phyloP scores from a whole-genome alignment of 2,113 vertebrate species.

The Serilophus lunatus region DNA sequence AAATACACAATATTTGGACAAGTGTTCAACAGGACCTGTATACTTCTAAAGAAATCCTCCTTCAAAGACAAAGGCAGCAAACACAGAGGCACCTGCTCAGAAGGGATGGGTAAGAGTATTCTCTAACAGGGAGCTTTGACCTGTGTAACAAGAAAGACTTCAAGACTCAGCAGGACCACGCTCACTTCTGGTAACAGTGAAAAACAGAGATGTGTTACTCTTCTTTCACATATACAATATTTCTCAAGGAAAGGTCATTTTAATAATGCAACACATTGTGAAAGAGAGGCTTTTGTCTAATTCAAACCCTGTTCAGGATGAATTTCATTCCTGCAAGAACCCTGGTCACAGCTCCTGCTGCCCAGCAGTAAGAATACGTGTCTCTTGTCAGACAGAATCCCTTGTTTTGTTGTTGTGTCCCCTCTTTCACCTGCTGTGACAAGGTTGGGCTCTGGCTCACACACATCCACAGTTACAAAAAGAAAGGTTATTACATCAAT shows the following conservation, averaged over 20 bases:
- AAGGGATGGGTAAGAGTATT: neutral
- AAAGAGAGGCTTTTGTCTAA: neutral
- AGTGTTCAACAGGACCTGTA: neutral
- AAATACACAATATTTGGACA: neutral
- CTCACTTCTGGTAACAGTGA: fast-evolving
- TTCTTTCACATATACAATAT: neutral
- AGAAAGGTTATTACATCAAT: neutral
- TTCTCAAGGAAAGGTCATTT: neutral
- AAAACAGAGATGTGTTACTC: neutral
- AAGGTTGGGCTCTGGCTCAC: neutral
- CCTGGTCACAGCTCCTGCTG: neutral
- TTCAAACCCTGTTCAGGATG: neutral
- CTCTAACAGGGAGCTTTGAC: neutral
- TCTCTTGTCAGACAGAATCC: fast-evolving
- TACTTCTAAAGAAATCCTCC: neutral
- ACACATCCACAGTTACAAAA: neutral
- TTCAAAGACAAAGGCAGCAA: neutral
- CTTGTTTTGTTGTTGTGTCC: too few relatives aligned
- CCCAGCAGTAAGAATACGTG: neutral
- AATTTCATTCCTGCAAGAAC: neutral
- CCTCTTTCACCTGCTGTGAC: neutral
- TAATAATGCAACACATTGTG: neutral
- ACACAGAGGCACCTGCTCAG: fast-evolving
- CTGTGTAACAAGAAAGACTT: neutral
- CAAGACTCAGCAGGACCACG: neutral